These are phyloP conservation scores for Augochlora pura DNA, from an alignment of 1,140 invertebrate species.

Conservation along the genomic window DNA sequence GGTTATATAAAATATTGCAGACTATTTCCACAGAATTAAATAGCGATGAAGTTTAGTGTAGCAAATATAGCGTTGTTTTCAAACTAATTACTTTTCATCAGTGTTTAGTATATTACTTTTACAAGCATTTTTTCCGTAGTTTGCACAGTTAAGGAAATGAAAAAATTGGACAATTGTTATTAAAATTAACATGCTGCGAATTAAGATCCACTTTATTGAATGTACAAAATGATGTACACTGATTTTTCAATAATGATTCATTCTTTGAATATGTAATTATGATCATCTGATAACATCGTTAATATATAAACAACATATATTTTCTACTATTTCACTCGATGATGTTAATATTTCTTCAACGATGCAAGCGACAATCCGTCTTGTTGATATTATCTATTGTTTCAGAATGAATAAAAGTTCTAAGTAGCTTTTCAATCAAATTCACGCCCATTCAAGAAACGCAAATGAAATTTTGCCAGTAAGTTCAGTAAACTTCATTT, in stretches of 20 bases:
- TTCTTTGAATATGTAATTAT: background rate
- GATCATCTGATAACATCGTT: background rate
- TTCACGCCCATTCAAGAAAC: background rate
- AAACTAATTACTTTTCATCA: background rate
- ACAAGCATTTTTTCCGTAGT: background rate
- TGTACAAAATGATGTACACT: conserved; percentile 6
- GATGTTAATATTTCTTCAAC: background rate
- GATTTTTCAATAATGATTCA: background rate
- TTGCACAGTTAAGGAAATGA: background rate
- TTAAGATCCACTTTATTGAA: conserved; percentile 11
- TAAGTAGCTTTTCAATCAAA: background rate
- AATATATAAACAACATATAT: background rate
- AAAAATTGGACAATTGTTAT: background rate
- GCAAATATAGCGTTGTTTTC: background rate
- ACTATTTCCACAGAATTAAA: background rate
- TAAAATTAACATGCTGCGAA: background rate
- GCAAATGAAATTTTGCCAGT: background rate
- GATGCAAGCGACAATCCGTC: background rate
- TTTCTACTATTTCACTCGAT: no score
- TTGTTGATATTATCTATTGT: background rate
- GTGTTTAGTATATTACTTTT: background rate
- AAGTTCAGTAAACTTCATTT: background rate
- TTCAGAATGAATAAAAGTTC: background rate
- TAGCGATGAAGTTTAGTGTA: background rate
- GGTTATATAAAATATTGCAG: background rate